Base-by-base conservation (phyloP, 1,140 invertebrate genomes). In the Lanistes nyassanus region DNA sequence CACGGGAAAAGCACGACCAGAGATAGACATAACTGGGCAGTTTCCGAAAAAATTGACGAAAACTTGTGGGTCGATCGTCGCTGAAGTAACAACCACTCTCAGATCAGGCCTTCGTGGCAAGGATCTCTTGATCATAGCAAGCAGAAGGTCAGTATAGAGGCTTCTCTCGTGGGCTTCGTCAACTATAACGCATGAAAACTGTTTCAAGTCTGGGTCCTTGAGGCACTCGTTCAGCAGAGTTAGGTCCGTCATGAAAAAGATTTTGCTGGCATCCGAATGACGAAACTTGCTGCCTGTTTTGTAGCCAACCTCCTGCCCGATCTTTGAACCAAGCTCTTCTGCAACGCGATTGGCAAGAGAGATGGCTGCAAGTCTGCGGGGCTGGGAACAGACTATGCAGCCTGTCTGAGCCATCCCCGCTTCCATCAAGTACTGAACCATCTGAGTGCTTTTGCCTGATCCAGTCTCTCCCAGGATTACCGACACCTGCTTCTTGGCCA, bases 221-320 rank as follows among this genome's bases (percentile, higher is more conserved):
- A 99, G 90, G 90, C 98, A 99, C 91, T 99, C 98, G 85, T 98
- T 92, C 64, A 99, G 94, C 51, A 99, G 88, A 78, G 97, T 98
- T 88, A 98, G 97, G 90, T 99, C 98, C 62, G 98, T 99, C 97
- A 99, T 98, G 83, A 99, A 99, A 89, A 99, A 97, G 36, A 99
- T 94, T 31, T 92, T 86, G 60, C 92, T 92, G 37, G 91, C 82
- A 26, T 90, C 92, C 3, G 60, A 58, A 9, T 91, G 92, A 81
- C 92, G 93, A 79, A 92, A 91, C 85, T 93, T 92, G 90, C 94
- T 94, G 73, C 94, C 91, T 78, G 94, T 93, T 75, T 91, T 92
- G 69, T 84, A 88, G 9, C 88, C 88, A 62, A 88, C 83, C 37
- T 79, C 39, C 34, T 85, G 72, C 11, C 87, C 88, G 19, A 86